Conservation (phyloP, 2,797 vertebrate genomes). For the Mus caroli region DNA sequence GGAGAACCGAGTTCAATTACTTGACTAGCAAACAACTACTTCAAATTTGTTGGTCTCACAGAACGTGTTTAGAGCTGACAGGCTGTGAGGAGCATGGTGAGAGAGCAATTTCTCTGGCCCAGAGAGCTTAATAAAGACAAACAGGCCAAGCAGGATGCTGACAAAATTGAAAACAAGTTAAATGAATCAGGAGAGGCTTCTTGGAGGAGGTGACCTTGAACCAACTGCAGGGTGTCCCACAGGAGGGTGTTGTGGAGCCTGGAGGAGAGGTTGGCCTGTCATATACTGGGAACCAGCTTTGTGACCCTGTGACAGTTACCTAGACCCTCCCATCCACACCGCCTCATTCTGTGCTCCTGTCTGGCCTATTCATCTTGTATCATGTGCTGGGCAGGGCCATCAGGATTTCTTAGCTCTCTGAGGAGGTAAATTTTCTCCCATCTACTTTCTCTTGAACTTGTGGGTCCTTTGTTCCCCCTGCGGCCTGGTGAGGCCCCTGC, state of each 20-base stretch:
- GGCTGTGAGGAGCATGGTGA: neutral
- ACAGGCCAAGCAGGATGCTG: neutral
- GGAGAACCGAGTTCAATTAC: neutral
- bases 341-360: neutral
- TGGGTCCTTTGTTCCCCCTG: neutral
- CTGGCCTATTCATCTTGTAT: no score
- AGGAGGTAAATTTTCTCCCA: neutral
- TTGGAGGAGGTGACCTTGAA: neutral
- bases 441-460: neutral
- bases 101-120: neutral
- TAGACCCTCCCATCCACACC: no score
- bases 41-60: neutral
- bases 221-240: neutral
- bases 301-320: accelerated
- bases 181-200: neutral
- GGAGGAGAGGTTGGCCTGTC: neutral
- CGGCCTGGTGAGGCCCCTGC: no score
- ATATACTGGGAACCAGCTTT: accelerated
- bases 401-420: neutral
- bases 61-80: neutral
- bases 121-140: neutral
- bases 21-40: neutral
- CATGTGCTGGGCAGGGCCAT: neutral
- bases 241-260: neutral
- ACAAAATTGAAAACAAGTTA: neutral